Percentiles rank a stretch among this genome's conserved stretches.
Conservation (phyloP, 2,113 vertebrate species). For the Manacus vitellinus region DNA sequence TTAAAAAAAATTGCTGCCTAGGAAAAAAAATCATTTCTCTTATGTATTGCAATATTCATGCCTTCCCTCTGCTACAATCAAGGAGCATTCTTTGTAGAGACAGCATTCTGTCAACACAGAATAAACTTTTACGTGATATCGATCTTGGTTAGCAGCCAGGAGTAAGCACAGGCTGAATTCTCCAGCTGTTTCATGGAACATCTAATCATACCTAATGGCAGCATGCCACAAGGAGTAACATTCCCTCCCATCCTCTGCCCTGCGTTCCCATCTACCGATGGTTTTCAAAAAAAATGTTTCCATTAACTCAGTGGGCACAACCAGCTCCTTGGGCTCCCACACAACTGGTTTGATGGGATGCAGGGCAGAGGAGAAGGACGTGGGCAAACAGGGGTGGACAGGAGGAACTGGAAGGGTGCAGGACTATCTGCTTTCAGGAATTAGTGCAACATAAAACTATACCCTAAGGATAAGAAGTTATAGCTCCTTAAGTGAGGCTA, state of each 20-base stretch:
- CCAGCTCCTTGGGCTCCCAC: neutral
- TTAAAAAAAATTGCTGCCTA: neutral
- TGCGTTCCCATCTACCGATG: neutral
- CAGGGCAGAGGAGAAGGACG: neutral
- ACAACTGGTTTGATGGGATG: neutral
- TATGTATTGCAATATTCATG: neutral
- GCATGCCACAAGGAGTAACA: neutral
- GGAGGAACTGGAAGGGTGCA: neutral
- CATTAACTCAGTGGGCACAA: neutral
- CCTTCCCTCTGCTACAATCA: neutral
- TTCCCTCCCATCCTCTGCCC: neutral
- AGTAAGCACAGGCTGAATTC: neutral
- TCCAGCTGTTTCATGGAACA: neutral
- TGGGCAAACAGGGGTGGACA: neutral
- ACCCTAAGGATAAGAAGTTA: neutral
- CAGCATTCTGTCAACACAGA: neutral
- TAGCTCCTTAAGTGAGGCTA: neutral
- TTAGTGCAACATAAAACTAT: neutral
- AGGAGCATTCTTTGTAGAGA: neutral
- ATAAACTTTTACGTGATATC: neutral
- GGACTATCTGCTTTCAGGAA: neutral
- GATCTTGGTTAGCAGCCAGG: neutral
- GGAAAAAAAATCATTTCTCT: neutral
- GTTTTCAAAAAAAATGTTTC: neutral
- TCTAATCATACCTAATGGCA: neutral